Evolutionary conservation across 1,140 invertebrate species (phyloP), one percentile per base, ranked within the genome.

Genomic region (Drosophila kurseongensis): DNA sequence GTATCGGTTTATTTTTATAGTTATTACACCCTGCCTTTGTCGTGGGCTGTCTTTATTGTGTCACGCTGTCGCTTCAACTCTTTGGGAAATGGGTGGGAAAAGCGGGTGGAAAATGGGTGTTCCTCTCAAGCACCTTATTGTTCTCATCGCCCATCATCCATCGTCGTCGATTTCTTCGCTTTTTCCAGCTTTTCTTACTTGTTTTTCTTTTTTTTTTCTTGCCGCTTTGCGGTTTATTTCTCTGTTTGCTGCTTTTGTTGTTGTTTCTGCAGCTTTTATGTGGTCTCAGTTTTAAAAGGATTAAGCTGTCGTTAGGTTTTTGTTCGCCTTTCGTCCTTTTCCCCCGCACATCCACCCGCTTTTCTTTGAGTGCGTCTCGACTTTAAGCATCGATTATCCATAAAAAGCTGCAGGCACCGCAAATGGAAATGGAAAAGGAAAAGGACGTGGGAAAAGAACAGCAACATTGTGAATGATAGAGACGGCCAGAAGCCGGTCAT

Each of bases 201-300:
- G 45, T 48, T 47, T 48, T 18, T 27, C 13, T 12, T 13, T 29
- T 50, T 8, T 61, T 50, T 32, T 8, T 61, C 27, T 44, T 62
- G 54, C 8, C 54, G 47, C 55, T 75, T 76, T 76, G 55, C 55
- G 72, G 47, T 82, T 52, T 77, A 52, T 47, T 71, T 77, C 62
- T 55, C 47, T 71, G 58, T 74, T 44, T 56, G 38, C 45, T 78
- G 75, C 48, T 44, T 52, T 63, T 58, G 60, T 50, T 57, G 65
- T 51, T 62, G 80, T 52, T 62, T 50, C 45, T 71, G 52, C 60
- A 36, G 74, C 80, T 75, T 83, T 83, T 83, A 83, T 83, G 80
- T 84, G 80, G 80, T 80, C 80, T 84, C 80, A 84, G 80, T 83
- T 83, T 83, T 83, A 83, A 83, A 83, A 84, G 80, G 80, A 83